Conservation (phyloP, 2,888 invertebrate species). For the Polyommatus iphigenia region DNA sequence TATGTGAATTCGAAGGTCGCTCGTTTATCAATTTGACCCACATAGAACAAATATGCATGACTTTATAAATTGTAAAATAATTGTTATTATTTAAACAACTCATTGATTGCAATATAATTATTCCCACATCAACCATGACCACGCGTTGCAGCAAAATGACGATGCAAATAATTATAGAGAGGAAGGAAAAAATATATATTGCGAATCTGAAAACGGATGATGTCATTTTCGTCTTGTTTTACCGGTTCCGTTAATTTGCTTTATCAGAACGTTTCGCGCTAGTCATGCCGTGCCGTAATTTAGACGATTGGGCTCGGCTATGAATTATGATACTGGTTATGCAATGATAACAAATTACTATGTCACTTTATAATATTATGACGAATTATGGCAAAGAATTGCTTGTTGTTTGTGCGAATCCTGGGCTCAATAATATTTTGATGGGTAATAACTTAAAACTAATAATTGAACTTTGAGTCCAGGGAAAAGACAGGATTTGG, state of each 20-base stretch:
- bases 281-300: neutral
- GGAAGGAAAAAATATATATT: neutral
- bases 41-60: neutral
- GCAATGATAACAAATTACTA: neutral
- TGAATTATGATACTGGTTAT: neutral
- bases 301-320: neutral
- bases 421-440: no score
- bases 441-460: no score
- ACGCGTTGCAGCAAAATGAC: neutral
- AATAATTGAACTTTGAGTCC: no score
- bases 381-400: no score
- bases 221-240: conserved; percentile 3
- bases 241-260: neutral
- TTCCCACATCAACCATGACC: neutral
- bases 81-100: neutral
- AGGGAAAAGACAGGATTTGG: no score
- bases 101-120: neutral
- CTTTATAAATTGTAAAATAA: neutral
- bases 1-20: neutral
- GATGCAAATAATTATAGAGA: neutral
- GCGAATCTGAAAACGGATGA: conserved; percentile 6
- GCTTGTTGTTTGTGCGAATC: no score
- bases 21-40: neutral
- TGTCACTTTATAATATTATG: neutral
- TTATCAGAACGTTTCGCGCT: neutral